Evolutionary conservation across 2,113 vertebrate species (phyloP), one percentile per base, ranked within the genome.

Genomic region (Salminus brasiliensis): DNA sequence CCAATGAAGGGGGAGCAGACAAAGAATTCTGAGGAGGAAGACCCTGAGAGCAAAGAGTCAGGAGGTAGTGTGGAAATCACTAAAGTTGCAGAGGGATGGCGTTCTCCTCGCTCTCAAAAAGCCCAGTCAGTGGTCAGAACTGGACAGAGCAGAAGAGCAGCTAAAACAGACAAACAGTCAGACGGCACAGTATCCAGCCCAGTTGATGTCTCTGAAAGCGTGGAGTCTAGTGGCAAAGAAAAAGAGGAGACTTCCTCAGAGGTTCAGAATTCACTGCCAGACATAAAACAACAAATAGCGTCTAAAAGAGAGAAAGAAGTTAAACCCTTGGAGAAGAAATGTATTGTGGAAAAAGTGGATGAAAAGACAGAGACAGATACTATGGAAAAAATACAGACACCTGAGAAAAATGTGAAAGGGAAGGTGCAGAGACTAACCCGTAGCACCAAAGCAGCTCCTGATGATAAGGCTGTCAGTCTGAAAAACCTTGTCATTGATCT

Each of bases 361-460:
- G 63, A 90, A 68, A 87, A 86, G 0, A 63, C 39, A 43, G 95
- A 96, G 71, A 74, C 30, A 1, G 79, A 69, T 29, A 32, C 84
- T 18, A 68, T 75, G 3, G 95, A 96, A 81, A 96, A 91, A 71
- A 93, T 88, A 59, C 75, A 87, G 0, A 84, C 80, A 1, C 84
- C 92, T 3, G 96, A 97, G 83, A 98, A 96, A 87, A 88, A 60
- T 75, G 83, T 91, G 0, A 98, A 97, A 84, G 88, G 95, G 45
- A 98, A 98, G 90, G 90, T 92, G 15, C 92, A 95, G 71, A 93
- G 96, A 60, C 87, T 95, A 39, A 93, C 92, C 85, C 93, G 95
- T 74, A 96, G 93, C 67, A 77, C 89, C 0, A 96, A 96, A 86
- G 87, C 91, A 0, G 82, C 87, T 0, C 87, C 85, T 16, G 95